Percentiles rank a stretch among this genome's conserved stretches.
These are phyloP conservation scores for Formica selysi DNA, from an alignment of 1,140 invertebrate genomes.

Conservation along the genomic window DNA sequence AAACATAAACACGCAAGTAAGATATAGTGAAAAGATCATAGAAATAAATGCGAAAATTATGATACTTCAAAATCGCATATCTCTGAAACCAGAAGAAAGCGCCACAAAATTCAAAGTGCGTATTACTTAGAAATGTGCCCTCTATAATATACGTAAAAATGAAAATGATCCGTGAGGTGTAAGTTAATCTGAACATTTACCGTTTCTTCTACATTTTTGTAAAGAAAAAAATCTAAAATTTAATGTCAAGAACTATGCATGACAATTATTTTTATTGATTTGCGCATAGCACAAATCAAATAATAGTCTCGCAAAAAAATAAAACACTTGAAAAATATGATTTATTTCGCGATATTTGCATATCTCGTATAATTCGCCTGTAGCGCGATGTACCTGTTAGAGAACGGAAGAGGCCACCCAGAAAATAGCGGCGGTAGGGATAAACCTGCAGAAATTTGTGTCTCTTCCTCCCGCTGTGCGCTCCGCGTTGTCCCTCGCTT, in stretches of 20 bases:
- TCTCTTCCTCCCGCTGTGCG: conserved; percentile 71
- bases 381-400: conserved; percentile 34
- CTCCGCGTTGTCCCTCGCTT: conserved; percentile 70
- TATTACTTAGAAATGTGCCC: too few species aligned
- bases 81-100: too few species aligned
- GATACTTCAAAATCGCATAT: too few species aligned
- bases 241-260: neutral
- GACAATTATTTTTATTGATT: neutral
- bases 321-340: conserved; percentile 37
- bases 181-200: too few species aligned
- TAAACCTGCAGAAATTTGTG: conserved; percentile 76
- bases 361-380: conserved; percentile 19
- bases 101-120: too few species aligned
- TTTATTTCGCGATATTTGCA: conserved; percentile 42
- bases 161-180: too few species aligned
- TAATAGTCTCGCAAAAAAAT: neutral
- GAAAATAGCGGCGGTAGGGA: conserved; percentile 44
- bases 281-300: too few species aligned
- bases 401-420: conserved; percentile 67
- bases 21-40: too few species aligned
- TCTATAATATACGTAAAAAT: too few species aligned
- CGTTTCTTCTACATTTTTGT: neutral
- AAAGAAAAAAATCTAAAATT: neutral
- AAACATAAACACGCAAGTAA: too few species aligned
- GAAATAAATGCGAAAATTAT: too few species aligned